Evolutionary conservation across 2,113 vertebrate species (phyloP).

Genomic region (Cololabis saira): DNA sequence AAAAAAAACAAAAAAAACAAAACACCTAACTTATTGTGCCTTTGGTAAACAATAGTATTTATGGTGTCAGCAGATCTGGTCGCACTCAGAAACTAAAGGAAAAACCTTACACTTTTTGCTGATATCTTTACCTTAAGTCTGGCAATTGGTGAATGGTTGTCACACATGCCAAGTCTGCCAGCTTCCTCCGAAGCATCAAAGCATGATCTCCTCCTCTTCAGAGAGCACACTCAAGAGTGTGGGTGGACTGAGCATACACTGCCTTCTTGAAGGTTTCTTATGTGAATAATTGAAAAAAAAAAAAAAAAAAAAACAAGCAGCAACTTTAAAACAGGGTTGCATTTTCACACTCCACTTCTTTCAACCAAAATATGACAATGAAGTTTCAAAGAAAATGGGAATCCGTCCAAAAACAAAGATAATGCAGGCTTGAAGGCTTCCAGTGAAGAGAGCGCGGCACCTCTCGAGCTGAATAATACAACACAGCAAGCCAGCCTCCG

Average conservation of each 20-base stretch:
- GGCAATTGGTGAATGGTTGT: slow-evolving; percentile 47
- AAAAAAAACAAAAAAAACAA: slow-evolving; percentile 10
- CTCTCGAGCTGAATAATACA: slow-evolving; percentile 56
- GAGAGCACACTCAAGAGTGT: too few relatives aligned
- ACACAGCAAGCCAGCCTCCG: slow-evolving; percentile 19
- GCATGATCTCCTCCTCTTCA: too few relatives aligned
- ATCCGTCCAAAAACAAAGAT: not conserved
- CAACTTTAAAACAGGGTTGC: too few relatives aligned
- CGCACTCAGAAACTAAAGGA: slow-evolving; percentile 33
- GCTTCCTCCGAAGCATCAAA: slow-evolving; percentile 29
- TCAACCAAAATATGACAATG: too few relatives aligned
- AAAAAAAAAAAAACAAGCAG: too few relatives aligned
- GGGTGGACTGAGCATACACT: too few relatives aligned
- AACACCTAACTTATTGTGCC: not conserved
- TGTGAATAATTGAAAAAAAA: too few relatives aligned
- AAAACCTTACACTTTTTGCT: slow-evolving; percentile 40
- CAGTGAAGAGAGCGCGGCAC: slow-evolving; percentile 5
- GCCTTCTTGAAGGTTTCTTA: too few relatives aligned
- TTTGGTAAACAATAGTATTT: slow-evolving; percentile 23
- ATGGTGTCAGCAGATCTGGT: slow-evolving; percentile 7
- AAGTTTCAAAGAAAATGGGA: too few relatives aligned
- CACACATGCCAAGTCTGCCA: slow-evolving; percentile 38
- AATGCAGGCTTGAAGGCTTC: slow-evolving; percentile 29
- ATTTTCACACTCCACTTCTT: too few relatives aligned
- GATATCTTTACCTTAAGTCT: slow-evolving; percentile 38